Percentiles rank a stretch among this genome's conserved stretches.
Evolutionary conservation across 2,888 invertebrate species (phyloP).

Genomic region (Willowsia nigromaculata): DNA sequence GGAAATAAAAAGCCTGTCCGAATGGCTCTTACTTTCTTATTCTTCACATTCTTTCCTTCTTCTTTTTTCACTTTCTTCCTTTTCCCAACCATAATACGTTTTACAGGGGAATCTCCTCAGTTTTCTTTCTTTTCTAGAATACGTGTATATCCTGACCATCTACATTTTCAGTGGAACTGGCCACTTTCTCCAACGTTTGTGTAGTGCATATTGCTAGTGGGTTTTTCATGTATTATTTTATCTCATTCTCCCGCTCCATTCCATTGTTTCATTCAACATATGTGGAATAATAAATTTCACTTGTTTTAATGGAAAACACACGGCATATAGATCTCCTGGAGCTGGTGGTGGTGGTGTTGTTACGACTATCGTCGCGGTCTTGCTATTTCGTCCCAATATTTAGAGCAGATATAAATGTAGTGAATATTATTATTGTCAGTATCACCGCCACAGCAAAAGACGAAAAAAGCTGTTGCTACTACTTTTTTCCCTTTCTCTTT

Average conservation of each 20-base stretch:
- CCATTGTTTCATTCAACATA: slow-evolving; percentile 59
- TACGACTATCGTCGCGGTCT: background rate
- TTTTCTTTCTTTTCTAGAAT: background rate
- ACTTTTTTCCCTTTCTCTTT: background rate
- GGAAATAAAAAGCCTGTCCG: slow-evolving; percentile 61
- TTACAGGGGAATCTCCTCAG: background rate
- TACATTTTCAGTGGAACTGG: background rate
- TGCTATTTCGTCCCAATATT: slow-evolving; percentile 53
- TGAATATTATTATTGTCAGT: slow-evolving; percentile 52
- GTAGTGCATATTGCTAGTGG: background rate
- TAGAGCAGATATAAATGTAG: slow-evolving; percentile 29
- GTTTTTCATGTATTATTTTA: slow-evolving; percentile 36
- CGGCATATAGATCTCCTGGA: slow-evolving; percentile 22
- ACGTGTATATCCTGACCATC: background rate
- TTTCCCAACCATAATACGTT: slow-evolving; percentile 13
- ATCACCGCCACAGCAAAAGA: background rate
- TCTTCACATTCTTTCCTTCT: slow-evolving; percentile 33
- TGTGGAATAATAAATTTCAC: slow-evolving; percentile 73
- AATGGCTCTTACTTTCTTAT: slow-evolving; percentile 59
- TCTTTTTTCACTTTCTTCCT: slow-evolving; percentile 14
- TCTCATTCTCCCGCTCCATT: slow-evolving; percentile 45
- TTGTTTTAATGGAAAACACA: slow-evolving; percentile 75
- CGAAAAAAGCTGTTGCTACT: slow-evolving; percentile 51
- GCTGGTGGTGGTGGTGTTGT: background rate
- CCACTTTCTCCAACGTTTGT: background rate